These are phyloP conservation scores for Drosophila sp. DNA, from an alignment of 1,140 invertebrate genomes.

Conservation along the genomic window DNA sequence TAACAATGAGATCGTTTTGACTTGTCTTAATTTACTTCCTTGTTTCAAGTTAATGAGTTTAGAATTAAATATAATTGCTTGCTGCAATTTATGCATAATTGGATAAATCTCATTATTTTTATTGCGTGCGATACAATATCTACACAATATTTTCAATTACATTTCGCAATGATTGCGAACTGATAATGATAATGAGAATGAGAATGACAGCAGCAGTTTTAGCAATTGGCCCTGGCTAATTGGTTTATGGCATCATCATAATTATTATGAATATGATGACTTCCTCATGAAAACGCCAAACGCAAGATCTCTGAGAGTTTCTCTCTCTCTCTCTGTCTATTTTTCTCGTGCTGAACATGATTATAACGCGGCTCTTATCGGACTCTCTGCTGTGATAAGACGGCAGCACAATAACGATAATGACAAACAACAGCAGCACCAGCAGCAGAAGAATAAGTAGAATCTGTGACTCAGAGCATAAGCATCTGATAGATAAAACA, in stretches of 20 bases:
- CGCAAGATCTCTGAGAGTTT: not conserved
- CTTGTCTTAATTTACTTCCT: not conserved
- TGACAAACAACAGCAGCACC: conserved; percentile 1
- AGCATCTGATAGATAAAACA: conserved; percentile 79
- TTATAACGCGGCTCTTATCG: conserved; percentile 16
- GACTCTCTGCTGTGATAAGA: conserved; percentile 29
- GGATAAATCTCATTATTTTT: conserved; percentile 6
- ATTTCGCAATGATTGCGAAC: conserved; percentile 16
- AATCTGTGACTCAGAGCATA: conserved; percentile 56
- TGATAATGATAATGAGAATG: conserved; percentile 19
- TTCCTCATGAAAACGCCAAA: conserved; percentile 9
- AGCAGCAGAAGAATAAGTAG: conserved; percentile 1
- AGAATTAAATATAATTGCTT: conserved; percentile 27
- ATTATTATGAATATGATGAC: conserved; percentile 10
- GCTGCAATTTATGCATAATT: conserved; percentile 7
- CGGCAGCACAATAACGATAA: conserved; percentile 36
- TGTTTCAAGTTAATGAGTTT: conserved; percentile 11
- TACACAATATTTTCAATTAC: conserved; percentile 17
- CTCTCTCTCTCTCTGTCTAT: too few relatives aligned
- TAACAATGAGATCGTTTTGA: not conserved
- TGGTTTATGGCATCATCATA: conserved; percentile 8
- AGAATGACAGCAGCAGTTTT: conserved; percentile 3
- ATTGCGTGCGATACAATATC: conserved; percentile 22
- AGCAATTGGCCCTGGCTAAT: conserved; percentile 23
- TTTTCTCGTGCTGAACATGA: conserved; percentile 3